These are phyloP conservation scores for Procambarus clarkii DNA, from an alignment of 1,140 invertebrate species.

Conservation along the genomic window DNA sequence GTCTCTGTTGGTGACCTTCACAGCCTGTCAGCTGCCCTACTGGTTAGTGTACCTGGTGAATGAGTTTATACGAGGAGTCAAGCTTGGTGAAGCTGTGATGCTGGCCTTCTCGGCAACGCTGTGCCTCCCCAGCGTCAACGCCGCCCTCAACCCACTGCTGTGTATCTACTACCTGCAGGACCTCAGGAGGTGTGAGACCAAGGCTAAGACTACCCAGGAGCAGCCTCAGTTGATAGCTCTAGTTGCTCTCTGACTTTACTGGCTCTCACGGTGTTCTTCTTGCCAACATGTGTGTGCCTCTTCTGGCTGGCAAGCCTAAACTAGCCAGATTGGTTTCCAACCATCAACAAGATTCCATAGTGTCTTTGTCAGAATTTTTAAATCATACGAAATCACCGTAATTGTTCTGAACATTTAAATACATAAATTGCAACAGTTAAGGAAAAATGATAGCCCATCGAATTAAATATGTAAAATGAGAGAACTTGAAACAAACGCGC, in stretches of 20 bases:
- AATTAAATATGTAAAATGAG: no score
- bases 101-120: background rate
- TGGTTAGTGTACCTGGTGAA: constrained; percentile 1
- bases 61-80: background rate
- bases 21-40: background rate
- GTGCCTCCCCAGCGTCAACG: background rate
- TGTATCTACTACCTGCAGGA: background rate
- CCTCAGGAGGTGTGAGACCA: background rate
- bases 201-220: background rate
- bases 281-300: no score
- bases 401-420: no score
- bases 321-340: no score
- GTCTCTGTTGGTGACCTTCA: background rate
- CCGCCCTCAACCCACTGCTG: background rate
- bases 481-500: no score
- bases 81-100: background rate
- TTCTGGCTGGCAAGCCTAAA: no score
- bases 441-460: no score
- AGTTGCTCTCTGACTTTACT: background rate
- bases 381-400: no score
- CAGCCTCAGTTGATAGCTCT: background rate
- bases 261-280: no score
- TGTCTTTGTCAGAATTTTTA: no score
- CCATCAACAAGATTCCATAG: no score
- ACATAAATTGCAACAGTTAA: no score